Base-by-base conservation (phyloP, 2,888 invertebrate species). In the Harpalus rubripes region DNA sequence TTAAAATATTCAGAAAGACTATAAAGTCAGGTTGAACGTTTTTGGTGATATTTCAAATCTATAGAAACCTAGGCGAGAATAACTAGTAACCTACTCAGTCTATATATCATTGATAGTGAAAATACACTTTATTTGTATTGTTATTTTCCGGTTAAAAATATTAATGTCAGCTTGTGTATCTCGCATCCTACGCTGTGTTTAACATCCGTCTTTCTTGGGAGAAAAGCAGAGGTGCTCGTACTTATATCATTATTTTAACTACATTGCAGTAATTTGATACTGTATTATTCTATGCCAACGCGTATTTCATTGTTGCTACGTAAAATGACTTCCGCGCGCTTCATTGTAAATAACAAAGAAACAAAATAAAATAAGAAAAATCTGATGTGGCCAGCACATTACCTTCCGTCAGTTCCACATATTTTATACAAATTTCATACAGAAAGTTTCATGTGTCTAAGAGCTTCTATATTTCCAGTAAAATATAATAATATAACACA, bases 71-170 rank as follows among this genome's bases (percentile, higher is more conserved):
- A 63, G 18, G n/a, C 8, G 16, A 8, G 59, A 61, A 61, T n/a
- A 2, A 44, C 41, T 74, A 15, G 32, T 39, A 74, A 76, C 76
- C 83, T 83, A 83, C 61, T 76, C 83, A 83, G 59, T 59, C 39
- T 61, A 83, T 83, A 72, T 83, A 74, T 83, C 83, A 83, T 61
- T 74, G 61, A 83, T 83, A 72, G 83, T 83, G 83, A 83, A 83
- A 83, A 83, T 59, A 82, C 16, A 83, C 72, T 58, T 58, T 68
- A 72, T 58, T 16, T 58, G 82, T 74, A 83, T 74, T 83, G 74
- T 83, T 58, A 59, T 83, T 72, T 83, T 58, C 82, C 22, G 32
- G 16, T 58, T 39, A 82, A 82, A 81, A 82, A 82, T 61, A 59
- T 76, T 41, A 83, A 83, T 74, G 74, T 44, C 32, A 74, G 74